Evolutionary conservation across 2,797 vertebrate species (phyloP).

Genomic region (Telmatherina bonti): DNA sequence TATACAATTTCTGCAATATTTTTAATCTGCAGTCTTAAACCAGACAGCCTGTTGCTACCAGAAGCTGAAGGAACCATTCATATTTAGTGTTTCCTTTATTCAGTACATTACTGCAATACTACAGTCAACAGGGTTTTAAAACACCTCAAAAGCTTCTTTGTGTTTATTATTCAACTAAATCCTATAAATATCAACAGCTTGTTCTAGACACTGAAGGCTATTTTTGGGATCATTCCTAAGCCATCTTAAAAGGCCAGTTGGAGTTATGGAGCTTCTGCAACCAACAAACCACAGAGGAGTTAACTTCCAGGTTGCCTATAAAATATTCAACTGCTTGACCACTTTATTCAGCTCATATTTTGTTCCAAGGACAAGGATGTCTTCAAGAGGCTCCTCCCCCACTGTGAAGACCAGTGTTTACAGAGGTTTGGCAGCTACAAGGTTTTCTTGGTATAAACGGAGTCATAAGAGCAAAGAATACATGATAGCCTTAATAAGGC

Average conservation of each 20-base stretch:
- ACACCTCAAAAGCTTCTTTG: constrained; percentile 18
- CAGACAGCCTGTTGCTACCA: not conserved
- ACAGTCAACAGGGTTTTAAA: constrained; percentile 5
- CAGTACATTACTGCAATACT: not conserved
- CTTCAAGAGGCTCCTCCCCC: constrained; percentile 23
- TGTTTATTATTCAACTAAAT: constrained; percentile 29
- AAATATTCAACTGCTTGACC: constrained; percentile 77
- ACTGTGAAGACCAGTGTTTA: not conserved
- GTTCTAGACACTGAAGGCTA: constrained; percentile 34
- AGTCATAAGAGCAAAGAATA: constrained; percentile 9
- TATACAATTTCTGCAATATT: not conserved
- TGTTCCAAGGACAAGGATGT: constrained; percentile 36
- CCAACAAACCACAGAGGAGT: constrained; percentile 66
- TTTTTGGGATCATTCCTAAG: constrained; percentile 45
- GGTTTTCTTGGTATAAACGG: constrained; percentile 34
- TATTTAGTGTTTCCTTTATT: constrained; percentile 8
- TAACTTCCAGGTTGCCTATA: constrained; percentile 75
- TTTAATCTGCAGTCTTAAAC: constrained; percentile 2
- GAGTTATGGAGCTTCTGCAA: constrained; percentile 40
- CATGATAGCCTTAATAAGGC: constrained; percentile 11
- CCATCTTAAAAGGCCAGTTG: constrained; percentile 41
- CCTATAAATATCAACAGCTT: constrained; percentile 30
- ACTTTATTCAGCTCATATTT: constrained; percentile 72
- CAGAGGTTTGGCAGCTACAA: constrained; percentile 19
- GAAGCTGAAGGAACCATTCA: constrained; percentile 12